These are phyloP conservation scores for Lepus timidus DNA, from an alignment of 2,113 vertebrate species.

Conservation along the genomic window DNA sequence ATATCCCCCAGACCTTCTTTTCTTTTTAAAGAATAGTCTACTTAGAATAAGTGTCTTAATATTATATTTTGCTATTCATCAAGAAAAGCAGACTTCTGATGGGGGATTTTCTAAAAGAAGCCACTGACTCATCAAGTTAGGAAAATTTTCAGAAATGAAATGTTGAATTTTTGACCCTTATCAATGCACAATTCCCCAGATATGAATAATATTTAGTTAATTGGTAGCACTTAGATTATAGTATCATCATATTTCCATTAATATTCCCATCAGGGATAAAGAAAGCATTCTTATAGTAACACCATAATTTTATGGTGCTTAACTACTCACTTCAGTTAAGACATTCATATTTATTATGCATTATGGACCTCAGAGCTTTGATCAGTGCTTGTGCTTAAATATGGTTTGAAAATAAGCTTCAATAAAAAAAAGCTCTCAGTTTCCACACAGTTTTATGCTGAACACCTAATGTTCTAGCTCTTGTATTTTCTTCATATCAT, in stretches of 20 bases:
- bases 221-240: background rate
- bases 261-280: background rate
- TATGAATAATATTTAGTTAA: conserved; percentile 38
- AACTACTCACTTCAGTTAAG: background rate
- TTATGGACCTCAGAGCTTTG: background rate
- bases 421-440: background rate
- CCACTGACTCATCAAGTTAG: background rate
- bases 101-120: background rate
- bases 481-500: background rate
- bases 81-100: conserved; percentile 13
- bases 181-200: background rate
- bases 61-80: background rate
- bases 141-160: conserved; percentile 14
- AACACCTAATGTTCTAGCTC: background rate
- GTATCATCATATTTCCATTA: background rate
- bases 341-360: background rate
- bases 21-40: background rate
- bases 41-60: background rate
- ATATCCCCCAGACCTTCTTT: background rate
- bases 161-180: background rate
- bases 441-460: background rate
- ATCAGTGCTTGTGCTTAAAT: background rate
- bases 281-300: background rate
- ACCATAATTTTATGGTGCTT: background rate
- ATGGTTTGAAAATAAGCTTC: background rate